Evolutionary conservation across 2,888 invertebrate species (phyloP).

Genomic region (Nomada goodeniana): DNA sequence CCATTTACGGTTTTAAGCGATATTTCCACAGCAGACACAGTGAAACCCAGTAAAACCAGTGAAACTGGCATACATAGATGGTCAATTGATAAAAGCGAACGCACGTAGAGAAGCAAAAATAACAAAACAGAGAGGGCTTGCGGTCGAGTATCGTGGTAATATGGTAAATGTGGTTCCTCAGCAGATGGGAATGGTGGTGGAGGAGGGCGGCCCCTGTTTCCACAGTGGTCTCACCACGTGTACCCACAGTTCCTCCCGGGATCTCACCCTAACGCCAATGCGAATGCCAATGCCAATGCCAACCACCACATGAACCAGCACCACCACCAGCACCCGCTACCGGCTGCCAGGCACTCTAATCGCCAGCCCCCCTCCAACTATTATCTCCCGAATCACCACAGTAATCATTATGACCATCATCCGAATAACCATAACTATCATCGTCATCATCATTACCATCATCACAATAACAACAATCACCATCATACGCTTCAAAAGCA

Average conservation of each 20-base stretch:
- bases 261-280: slow-evolving; percentile 91
- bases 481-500: slow-evolving; percentile 86
- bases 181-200: slow-evolving; percentile 84
- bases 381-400: slow-evolving; percentile 86
- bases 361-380: slow-evolving; percentile 84
- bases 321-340: slow-evolving; percentile 85
- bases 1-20: not conserved
- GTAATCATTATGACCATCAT: slow-evolving; percentile 85
- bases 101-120: slow-evolving; percentile 37
- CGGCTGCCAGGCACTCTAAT: slow-evolving; percentile 85
- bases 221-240: slow-evolving; percentile 97
- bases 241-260: slow-evolving; percentile 97
- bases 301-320: slow-evolving; percentile 85
- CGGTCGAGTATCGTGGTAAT: slow-evolving; percentile 72
- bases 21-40: slow-evolving; percentile 38
- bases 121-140: slow-evolving; percentile 10
- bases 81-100: slow-evolving; percentile 17
- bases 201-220: slow-evolving; percentile 93
- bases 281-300: slow-evolving; percentile 85
- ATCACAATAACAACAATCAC: slow-evolving; percentile 86
- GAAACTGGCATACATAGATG: not conserved
- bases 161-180: slow-evolving; percentile 82
- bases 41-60: slow-evolving; percentile 50
- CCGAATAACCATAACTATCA: slow-evolving; percentile 87
- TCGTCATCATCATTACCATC: slow-evolving; percentile 87